Evolutionary conservation across 2,113 vertebrate genomes (phyloP).

Genomic region (Podarcis raffonei): DNA sequence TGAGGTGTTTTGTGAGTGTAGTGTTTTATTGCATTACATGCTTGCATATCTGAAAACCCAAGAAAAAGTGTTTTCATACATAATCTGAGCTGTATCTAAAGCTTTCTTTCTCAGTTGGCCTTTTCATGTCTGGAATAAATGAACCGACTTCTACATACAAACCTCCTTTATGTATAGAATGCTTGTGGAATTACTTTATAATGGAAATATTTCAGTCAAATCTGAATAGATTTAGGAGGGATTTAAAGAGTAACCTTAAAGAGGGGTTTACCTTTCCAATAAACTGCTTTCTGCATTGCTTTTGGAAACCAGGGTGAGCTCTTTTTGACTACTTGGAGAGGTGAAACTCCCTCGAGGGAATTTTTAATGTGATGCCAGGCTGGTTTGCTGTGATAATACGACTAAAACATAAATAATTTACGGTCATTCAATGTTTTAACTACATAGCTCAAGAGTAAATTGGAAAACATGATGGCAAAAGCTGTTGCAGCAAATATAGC

Average conservation of each 20-base stretch:
- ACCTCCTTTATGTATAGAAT: background rate
- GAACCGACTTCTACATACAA: background rate
- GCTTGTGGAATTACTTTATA: background rate
- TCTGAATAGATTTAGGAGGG: too few species aligned
- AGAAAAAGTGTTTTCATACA: background rate
- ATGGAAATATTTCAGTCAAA: background rate
- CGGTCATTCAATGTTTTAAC: background rate
- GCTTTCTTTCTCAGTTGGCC: background rate
- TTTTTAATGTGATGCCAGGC: background rate
- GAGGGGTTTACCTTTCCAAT: background rate
- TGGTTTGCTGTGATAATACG: background rate
- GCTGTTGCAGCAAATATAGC: background rate
- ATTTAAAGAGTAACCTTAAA: background rate
- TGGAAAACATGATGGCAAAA: background rate
- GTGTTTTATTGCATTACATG: background rate
- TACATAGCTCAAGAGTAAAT: background rate
- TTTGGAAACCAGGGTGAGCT: background rate
- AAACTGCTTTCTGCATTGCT: background rate
- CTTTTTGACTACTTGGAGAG: background rate
- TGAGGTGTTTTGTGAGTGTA: background rate
- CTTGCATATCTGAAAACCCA: background rate
- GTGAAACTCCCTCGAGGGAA: background rate
- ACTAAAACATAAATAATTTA: background rate
- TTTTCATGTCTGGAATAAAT: background rate
- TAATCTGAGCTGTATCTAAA: background rate